Evolutionary conservation across 2,888 invertebrate genomes (phyloP).

Genomic region (Liopterus haemorrhoidalis): DNA sequence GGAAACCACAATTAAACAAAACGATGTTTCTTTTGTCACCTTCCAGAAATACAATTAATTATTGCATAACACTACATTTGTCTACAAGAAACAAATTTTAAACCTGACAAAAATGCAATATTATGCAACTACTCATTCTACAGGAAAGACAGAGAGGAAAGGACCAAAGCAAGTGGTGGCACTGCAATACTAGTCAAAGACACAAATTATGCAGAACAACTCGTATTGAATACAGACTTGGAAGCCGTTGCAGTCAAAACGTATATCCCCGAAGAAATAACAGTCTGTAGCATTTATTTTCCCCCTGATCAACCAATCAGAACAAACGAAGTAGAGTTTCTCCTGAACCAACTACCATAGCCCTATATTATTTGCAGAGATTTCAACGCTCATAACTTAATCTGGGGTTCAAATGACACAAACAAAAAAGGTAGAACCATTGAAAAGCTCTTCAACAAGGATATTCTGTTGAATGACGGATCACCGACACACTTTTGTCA

Average conservation of each 20-base stretch:
- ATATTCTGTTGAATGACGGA: conserved; percentile 2
- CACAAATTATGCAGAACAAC: conserved; percentile 9
- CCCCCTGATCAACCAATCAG: conserved; percentile 3
- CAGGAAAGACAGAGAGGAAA: conserved; percentile 14
- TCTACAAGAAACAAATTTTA: conserved; percentile 30
- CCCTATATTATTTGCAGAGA: background rate
- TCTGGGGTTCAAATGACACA: background rate
- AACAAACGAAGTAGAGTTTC: background rate
- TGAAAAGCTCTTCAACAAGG: conserved; percentile 3
- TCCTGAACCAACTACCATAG: conserved; percentile 3
- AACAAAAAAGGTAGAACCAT: conserved; percentile 1
- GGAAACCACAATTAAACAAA: too few relatives aligned
- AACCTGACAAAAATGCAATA: conserved; percentile 12
- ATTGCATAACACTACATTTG: conserved; percentile 21
- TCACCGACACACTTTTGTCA: background rate
- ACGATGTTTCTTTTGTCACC: too few relatives aligned
- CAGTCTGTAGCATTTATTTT: conserved; percentile 24
- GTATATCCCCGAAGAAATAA: conserved; percentile 4
- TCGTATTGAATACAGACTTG: conserved; percentile 14
- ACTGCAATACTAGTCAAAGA: conserved; percentile 22
- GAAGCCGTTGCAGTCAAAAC: conserved; percentile 22
- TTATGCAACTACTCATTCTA: conserved; percentile 18
- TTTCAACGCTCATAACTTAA: conserved; percentile 2
- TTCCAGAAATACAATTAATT: conserved; percentile 26
- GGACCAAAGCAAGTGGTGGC: conserved; percentile 23